These are phyloP conservation scores for Cettia cetti DNA, from an alignment of 2,113 vertebrate species.

Conservation along the genomic window DNA sequence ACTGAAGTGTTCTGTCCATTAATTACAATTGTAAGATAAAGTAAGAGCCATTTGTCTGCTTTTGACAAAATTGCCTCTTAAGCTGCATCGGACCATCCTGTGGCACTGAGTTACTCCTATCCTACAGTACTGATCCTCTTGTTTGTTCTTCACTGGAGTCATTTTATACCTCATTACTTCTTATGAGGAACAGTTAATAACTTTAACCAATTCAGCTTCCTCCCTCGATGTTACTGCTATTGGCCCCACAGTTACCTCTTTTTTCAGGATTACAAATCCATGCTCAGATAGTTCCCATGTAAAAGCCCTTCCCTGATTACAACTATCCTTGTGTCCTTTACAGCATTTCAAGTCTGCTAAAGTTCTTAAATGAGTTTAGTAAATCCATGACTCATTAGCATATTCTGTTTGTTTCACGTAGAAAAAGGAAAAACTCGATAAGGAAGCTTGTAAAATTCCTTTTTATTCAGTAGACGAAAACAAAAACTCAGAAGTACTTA, in stretches of 20 bases:
- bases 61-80: neutral
- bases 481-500: neutral
- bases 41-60: neutral
- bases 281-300: rapidly evolving
- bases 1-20: neutral
- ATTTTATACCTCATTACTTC: neutral
- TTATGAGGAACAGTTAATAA: neutral
- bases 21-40: neutral
- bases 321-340: neutral
- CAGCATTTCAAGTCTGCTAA: neutral
- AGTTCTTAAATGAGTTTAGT: neutral
- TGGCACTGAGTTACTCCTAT: neutral
- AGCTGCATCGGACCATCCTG: neutral
- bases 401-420: neutral
- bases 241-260: neutral
- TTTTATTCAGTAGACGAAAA: neutral
- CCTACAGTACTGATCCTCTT: neutral
- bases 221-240: neutral
- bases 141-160: neutral
- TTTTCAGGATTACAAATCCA: neutral
- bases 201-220: neutral
- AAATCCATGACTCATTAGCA: neutral
- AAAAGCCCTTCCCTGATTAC: neutral
- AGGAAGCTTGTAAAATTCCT: neutral
- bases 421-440: neutral